Evolutionary conservation across 2,888 invertebrate genomes (phyloP), one percentile per base, ranked within the genome.

Genomic region (Linyphia triangularis): DNA sequence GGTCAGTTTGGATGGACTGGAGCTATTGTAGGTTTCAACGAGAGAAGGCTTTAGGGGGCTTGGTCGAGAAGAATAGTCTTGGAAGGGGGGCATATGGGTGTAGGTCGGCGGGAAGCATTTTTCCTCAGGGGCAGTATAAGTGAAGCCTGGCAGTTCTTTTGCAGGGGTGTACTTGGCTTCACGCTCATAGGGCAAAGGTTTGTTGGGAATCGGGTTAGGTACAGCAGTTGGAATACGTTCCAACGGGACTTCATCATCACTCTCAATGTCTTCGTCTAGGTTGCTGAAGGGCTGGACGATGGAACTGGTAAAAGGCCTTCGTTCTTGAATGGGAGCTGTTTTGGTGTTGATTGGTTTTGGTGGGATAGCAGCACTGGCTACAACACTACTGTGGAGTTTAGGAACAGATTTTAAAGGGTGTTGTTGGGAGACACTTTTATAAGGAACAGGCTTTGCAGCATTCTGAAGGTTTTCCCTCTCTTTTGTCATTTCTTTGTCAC

Each of bases 1-100:
- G 37, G 90, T 90, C 26, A 91, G 69, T 83, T 90, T 89, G 28
- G 90, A 88, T 16, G 91, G 91, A 70, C 91, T 90, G 65, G 90
- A 85, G 16, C 75, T 78, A 24, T 70, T 89, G 43, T 90, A 90
- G 1, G 90, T 90, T 59, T 91, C 90, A 13, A 90, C 82, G 6
- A 90, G 65, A 1, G 90, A 89, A 16, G 90, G 90, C 57, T 86
- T 84, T n/a, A 90, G 51, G 40, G 90, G 90, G 72, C 88, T 89
- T 24, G 88, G 90, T 6, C 90, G 89, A 65, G 85, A 73, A 6
- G 79, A 81, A 77, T 78, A 90, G 28, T 90, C 90, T 26, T 75
- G 73, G 30, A 88, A 84, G n/a, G 89, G 51, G 6, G 86, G 69
- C 43, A 89, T 40, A 22, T 77, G 13, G n/a, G 88, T 57, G 57